Base-by-base conservation (phyloP, 2,888 invertebrate genomes). In the Mimumesa dahlbomi region DNA sequence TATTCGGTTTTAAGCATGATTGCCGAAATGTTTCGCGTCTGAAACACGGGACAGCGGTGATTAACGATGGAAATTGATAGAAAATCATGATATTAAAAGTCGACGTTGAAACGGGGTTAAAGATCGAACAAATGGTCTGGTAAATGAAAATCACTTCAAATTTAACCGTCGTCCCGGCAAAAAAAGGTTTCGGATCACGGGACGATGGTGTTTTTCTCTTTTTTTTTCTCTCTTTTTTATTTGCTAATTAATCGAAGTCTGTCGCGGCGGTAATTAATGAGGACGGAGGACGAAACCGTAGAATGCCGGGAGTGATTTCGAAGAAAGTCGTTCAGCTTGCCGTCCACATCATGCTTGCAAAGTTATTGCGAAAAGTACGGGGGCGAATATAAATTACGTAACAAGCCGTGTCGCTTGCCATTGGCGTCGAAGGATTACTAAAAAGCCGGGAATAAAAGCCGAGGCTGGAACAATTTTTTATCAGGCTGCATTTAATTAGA, bases 171-270 rank as follows among this genome's bases (percentile, higher is more conserved):
- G 34, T 7, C 16, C 19, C 18, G 54, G 54, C 38, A 38, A 38
- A 14, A n/a, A n/a, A 46, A 25, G 49, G 21, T 46, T 56, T 46
- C 56, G 52, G 40, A 29, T 31, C 46, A 7, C 38, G 40, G 29
- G 42, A 29, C 48, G 19, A n/a, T 64, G 7, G 49, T 46, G 54
- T n/a, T n/a, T n/a, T n/a, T n/a, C n/a, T n/a, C n/a, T n/a, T n/a
- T n/a, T n/a, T n/a, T n/a, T n/a, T n/a, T n/a, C n/a, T n/a, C n/a
- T n/a, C n/a, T n/a, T n/a, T n/a, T n/a, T n/a, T n/a, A n/a, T n/a
- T n/a, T n/a, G n/a, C n/a, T 66, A 61, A 66, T 66, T 70, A 66
- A 70, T 66, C 40, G 59, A 56, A n/a, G 50, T 49, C 40, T 16
- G 45, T 43, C 59, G n/a, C n/a, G n/a, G 43, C 18, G 14, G 54